Evolutionary conservation across 2,113 vertebrate genomes (phyloP), one percentile per base, ranked within the genome.

Genomic region (Cichladusa arquata): DNA sequence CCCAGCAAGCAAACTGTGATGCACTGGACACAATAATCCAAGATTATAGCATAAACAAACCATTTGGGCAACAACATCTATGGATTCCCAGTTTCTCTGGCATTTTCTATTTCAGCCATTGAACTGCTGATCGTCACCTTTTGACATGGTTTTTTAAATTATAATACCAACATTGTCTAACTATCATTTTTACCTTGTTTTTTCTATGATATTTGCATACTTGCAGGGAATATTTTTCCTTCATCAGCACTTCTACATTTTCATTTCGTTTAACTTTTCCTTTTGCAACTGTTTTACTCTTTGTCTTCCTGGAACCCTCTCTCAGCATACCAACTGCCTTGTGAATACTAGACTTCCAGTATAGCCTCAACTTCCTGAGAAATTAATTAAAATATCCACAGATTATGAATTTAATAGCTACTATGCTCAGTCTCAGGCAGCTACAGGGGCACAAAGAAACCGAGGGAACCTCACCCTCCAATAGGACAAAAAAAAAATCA

Each of bases 401-500:
- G 25, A 38, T 67, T 62, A 45, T 15, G 16, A 67, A 20, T 16
- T 19, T 12, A 45, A 36, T 31, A 64, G 19, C 44, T 42, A 45
- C 34, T 44, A 0, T 28, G 11, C n/a, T 79, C 12, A 53, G 24
- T 23, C 15, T 42, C 10, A 26, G 54, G 34, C n/a, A 86, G 36
- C n/a, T 60, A 34, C 5, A 81, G 11, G 12, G 57, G 9, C 62
- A 8, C 28, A 77, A 89, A 69, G 16, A 81, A 78, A 53, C 11
- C 15, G 24, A 31, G 13, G 28, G 17, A 13, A 9, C 3, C 5
- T 18, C n/a, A 45, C 3, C 1, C 8, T 15, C 17, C 5, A 70
- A 24, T 5, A 57, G 19, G 36, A 40, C 14, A 67, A 44, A 44
- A 67, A 54, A 47, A 36, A 74, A 23, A n/a, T 13, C 4, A 40